Base-by-base conservation (phyloP, 2,797 vertebrate species). In the Typhlichthys subterraneus region DNA sequence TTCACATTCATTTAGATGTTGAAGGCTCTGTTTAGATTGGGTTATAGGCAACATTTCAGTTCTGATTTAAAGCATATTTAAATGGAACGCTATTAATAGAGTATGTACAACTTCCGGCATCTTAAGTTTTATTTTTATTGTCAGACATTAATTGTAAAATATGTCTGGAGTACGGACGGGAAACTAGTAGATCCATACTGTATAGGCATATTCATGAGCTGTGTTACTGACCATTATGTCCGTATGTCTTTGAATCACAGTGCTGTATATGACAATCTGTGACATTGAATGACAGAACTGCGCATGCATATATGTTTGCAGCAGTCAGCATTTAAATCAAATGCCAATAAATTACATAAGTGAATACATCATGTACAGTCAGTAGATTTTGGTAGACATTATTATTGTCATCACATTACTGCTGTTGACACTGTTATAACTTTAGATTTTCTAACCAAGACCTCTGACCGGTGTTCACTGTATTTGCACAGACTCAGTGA, bases 401-500 rank as follows among this genome's bases (percentile, higher is more conserved):
- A 80, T 65, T 60, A 81, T 29, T 29, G 23, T 49, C 48, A n/a
- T 87, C 72, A 85, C 75, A 65, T 70, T 73, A 75, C 79, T 85
- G 82, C 83, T 85, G 83, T 86, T 42, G 68, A 82, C 79, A 69
- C 85, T 72, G 77, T 76, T 86, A 82, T 72, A 66, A 80, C 77
- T 85, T 72, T 60, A 59, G 70, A 73, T 85, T 80, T 84, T 83
- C 79, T 83, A 83, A 79, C 78, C 87, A 88, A 87, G 81, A 89
- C 88, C 88, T 88, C 88, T 85, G 89, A 92, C 88, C 89, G 90
- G 89, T 91, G 84, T 89, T 89, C 90, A 91, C 91, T 92, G 90
- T 92, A 83, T 89, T 89, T 88, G 85, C 86, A 87, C 88, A 87
- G 83, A 86, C 85, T 86, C 59, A 61, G 85, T 88, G 90, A 87